These are phyloP conservation scores for Ooceraea biroi DNA, from an alignment of 1,140 invertebrate genomes.

Conservation along the genomic window DNA sequence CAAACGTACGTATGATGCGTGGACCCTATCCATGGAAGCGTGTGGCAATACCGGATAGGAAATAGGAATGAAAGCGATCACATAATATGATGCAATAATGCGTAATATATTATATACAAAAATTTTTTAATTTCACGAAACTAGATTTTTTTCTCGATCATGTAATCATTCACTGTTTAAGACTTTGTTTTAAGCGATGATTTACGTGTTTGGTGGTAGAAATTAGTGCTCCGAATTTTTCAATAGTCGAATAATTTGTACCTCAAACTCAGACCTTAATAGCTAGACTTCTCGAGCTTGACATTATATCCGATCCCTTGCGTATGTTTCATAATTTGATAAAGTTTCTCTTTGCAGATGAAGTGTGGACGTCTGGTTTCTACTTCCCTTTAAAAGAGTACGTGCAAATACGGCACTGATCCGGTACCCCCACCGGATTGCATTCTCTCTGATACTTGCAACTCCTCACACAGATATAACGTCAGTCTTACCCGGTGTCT, in stretches of 20 bases:
- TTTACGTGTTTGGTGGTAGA: too few species aligned
- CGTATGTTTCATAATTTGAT: too few species aligned
- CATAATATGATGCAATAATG: neutral
- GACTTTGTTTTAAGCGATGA: neutral
- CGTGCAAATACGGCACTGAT: slow-evolving; percentile 56
- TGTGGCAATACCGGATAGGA: too few species aligned
- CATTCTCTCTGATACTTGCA: neutral
- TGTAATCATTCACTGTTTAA: neutral
- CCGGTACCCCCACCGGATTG: slow-evolving; percentile 29
- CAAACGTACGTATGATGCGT: slow-evolving; percentile 15
- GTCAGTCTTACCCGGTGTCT: slow-evolving; percentile 41
- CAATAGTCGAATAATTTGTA: too few species aligned
- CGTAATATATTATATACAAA: neutral
- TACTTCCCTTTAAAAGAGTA: neutral
- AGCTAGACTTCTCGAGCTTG: too few species aligned
- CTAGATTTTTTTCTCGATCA: neutral
- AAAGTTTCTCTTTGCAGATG: too few species aligned
- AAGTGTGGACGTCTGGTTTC: too few species aligned
- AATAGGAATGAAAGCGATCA: neutral
- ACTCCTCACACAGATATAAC: slow-evolving; percentile 23
- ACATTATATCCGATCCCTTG: too few species aligned
- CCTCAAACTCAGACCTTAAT: too few species aligned
- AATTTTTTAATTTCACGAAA: neutral
- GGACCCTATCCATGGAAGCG: neutral
- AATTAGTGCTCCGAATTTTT: too few species aligned